Evolutionary conservation across 2,888 invertebrate species (phyloP).

Genomic region (Brachylomia viminalis): DNA sequence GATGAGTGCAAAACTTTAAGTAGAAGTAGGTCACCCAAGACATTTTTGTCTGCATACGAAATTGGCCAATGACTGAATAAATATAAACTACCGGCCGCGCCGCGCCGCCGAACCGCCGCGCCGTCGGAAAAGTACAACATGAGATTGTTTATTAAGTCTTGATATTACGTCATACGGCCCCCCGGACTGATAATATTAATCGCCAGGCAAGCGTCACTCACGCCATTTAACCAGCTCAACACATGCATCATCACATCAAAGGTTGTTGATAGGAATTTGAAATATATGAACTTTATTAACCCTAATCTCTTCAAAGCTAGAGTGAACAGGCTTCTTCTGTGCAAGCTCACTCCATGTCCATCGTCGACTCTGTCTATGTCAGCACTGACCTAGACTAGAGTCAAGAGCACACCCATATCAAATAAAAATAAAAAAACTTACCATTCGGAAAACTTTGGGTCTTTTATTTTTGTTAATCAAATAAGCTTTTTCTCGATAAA

Average conservation of each 20-base stretch:
- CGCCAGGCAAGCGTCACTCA: constrained; percentile 33
- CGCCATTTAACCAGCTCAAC: constrained; percentile 22
- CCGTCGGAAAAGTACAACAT: constrained; percentile 74
- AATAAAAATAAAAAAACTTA: too few species aligned
- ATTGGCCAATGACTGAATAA: constrained; percentile 73
- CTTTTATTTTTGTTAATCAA: neutral
- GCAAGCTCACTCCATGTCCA: too few species aligned
- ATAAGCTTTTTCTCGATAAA: neutral
- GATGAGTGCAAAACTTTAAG: constrained; percentile 7
- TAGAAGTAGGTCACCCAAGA: constrained; percentile 23
- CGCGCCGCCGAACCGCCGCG: constrained; percentile 57
- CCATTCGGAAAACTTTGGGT: constrained; percentile 15
- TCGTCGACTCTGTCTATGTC: too few species aligned
- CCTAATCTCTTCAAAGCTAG: too few species aligned
- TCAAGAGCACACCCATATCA: too few species aligned
- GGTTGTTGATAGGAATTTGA: constrained; percentile 22
- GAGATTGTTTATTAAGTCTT: constrained; percentile 50
- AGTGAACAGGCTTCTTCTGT: too few species aligned
- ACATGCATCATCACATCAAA: constrained; percentile 3
- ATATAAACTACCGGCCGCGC: constrained; percentile 49
- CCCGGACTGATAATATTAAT: constrained; percentile 55
- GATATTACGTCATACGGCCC: constrained; percentile 68
- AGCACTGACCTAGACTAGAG: too few species aligned
- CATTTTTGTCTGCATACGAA: constrained; percentile 73
- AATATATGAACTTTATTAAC: constrained; percentile 14